These are phyloP conservation scores for Anabas testudineus DNA, from an alignment of 2,797 vertebrate genomes.

Conservation along the genomic window DNA sequence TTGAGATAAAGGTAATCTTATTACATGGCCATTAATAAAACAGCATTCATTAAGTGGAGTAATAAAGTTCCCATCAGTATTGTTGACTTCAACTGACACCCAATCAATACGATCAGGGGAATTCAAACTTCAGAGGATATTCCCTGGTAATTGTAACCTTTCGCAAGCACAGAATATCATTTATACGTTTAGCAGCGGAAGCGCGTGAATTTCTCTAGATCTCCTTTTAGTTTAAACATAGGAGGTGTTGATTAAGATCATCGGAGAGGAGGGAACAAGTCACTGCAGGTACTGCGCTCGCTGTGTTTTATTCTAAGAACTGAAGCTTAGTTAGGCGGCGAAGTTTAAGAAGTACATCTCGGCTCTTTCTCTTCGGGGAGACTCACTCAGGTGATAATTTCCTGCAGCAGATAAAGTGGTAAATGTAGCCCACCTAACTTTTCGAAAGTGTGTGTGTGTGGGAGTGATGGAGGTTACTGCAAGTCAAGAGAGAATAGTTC, in stretches of 20 bases:
- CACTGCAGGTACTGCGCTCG: not conserved
- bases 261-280: conserved; percentile 15
- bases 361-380: conserved; percentile 28
- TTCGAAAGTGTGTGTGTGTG: conserved; percentile 34
- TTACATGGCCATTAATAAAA: conserved; percentile 85
- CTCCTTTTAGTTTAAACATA: conserved; percentile 15
- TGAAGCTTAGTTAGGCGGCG: conserved; percentile 20
- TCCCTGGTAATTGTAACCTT: conserved; percentile 54
- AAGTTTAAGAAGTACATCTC: conserved; percentile 39
- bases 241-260: conserved; percentile 24
- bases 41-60: conserved; percentile 83
- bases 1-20: conserved; percentile 83
- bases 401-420: conserved; percentile 49
- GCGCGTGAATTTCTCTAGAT: conserved; percentile 1
- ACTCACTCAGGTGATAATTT: conserved; percentile 53
- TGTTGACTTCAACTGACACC: conserved; percentile 71
- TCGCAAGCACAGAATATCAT: conserved; percentile 23
- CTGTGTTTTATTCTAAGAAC: conserved; percentile 37
- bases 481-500: conserved; percentile 61
- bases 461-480: conserved; percentile 61
- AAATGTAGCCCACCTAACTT: conserved; percentile 55
- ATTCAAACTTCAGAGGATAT: conserved; percentile 52
- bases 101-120: conserved; percentile 69
- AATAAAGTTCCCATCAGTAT: conserved; percentile 79
- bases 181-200: not conserved